A percentile compares a stretch with the other conserved stretches of the same genome.
phyloP scores from a whole-genome alignment of 2,797 vertebrate species.

The Sebastes kiyomatsui region DNA sequence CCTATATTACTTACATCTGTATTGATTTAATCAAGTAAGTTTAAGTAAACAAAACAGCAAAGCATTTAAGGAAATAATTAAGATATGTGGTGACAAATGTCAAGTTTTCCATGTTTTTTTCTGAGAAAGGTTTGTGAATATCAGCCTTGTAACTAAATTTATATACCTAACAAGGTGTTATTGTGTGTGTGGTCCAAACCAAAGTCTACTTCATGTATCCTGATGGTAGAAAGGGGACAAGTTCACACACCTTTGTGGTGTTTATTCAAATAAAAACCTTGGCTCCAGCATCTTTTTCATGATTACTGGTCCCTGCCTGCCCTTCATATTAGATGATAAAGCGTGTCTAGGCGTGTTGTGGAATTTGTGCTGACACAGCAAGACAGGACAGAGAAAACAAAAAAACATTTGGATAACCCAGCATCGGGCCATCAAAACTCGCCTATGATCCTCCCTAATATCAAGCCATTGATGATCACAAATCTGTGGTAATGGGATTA shows the following conservation, averaged over 20 bases:
- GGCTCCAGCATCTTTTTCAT: neutral
- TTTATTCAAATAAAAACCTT: neutral
- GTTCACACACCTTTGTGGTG: slow-evolving; percentile 19
- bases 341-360: slow-evolving; percentile 35
- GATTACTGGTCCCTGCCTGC: neutral
- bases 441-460: neutral
- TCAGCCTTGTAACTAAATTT: neutral
- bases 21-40: neutral
- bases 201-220: neutral
- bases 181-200: neutral
- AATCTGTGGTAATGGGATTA: slow-evolving; percentile 23
- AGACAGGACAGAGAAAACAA: neutral
- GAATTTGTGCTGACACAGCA: slow-evolving; percentile 15
- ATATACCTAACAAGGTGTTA: neutral
- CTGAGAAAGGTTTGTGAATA: neutral
- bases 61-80: neutral
- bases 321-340: neutral
- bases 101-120: neutral
- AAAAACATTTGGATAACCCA: neutral
- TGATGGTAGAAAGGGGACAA: neutral
- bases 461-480: neutral
- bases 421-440: neutral
- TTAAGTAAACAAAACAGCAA: neutral
- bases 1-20: neutral
- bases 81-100: neutral